phyloP scores from a whole-genome alignment of 2,888 invertebrate genomes.

The Pseudococcus longispinus region DNA sequence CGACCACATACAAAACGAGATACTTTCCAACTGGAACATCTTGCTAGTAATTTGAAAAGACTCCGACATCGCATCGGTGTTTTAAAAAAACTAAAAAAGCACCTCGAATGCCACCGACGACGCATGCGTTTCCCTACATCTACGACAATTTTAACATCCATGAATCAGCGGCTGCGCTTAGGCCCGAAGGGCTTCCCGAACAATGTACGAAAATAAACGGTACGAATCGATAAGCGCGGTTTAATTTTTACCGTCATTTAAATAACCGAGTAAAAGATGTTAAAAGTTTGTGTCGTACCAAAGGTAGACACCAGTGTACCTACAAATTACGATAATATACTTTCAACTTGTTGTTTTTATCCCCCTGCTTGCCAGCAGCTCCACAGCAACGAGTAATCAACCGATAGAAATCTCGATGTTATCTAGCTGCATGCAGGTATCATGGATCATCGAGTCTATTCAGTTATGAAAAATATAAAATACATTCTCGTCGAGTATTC shows the following conservation, averaged over 20 bases:
- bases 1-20: slow-evolving; percentile 37
- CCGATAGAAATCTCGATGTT: neutral
- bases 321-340: neutral
- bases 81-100: neutral
- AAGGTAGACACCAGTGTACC: neutral
- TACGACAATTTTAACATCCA: slow-evolving; percentile 30
- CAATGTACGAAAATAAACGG: slow-evolving; percentile 42
- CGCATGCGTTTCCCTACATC: slow-evolving; percentile 41
- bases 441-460: too few relatives aligned
- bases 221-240: slow-evolving; percentile 46
- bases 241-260: slow-evolving; percentile 48
- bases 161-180: slow-evolving; percentile 48
- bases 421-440: neutral
- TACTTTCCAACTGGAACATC: slow-evolving; percentile 30
- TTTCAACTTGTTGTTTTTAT: neutral
- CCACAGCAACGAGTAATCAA: too few relatives aligned
- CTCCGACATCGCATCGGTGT: neutral
- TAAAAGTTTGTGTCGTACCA: neutral
- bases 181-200: neutral
- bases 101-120: neutral
- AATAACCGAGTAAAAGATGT: slow-evolving; percentile 24
- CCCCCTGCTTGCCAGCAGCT: neutral
- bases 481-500: neutral
- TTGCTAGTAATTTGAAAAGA: slow-evolving; percentile 28
- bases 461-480: too few relatives aligned